Conservation (phyloP, 2,888 invertebrate genomes). For the Plutella xylostella region DNA sequence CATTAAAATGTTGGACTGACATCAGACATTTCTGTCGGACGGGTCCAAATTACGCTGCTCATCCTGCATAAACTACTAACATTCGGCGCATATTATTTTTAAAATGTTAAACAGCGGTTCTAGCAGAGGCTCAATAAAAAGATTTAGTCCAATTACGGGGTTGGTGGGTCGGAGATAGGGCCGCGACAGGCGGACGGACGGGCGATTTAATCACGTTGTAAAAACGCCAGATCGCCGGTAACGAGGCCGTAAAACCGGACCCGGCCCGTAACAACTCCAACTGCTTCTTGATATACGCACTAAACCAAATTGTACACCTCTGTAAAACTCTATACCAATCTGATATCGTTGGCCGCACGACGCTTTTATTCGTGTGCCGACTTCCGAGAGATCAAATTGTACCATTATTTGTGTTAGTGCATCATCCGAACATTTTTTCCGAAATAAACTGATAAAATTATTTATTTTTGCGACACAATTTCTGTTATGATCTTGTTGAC, state of each 20-base stretch:
- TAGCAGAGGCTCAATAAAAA: conserved; percentile 39
- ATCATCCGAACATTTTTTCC: too few species aligned
- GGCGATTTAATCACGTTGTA: conserved; percentile 55
- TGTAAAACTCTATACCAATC: too few species aligned
- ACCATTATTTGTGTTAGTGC: too few species aligned
- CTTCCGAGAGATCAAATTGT: too few species aligned
- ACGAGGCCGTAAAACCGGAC: conserved; percentile 52
- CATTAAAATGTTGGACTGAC: not conserved
- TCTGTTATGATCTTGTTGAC: too few species aligned
- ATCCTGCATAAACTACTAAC: not conserved
- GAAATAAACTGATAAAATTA: too few species aligned
- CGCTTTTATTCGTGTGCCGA: too few species aligned
- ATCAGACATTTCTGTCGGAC: not conserved
- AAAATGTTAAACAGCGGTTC: conserved; percentile 13
- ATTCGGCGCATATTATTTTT: not conserved
- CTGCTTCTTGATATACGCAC: conserved; percentile 30
- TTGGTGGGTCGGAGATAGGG: conserved; percentile 30
- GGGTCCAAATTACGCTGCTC: not conserved
- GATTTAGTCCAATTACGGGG: conserved; percentile 55
- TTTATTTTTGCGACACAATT: too few species aligned
- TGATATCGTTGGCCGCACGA: too few species aligned
- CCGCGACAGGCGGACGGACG: conserved; percentile 23
- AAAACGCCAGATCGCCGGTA: conserved; percentile 53
- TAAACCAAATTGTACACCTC: conserved; percentile 17
- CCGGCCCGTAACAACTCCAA: conserved; percentile 32